Conservation (phyloP, 2,113 vertebrate species). For the Cynocephalus volans region DNA sequence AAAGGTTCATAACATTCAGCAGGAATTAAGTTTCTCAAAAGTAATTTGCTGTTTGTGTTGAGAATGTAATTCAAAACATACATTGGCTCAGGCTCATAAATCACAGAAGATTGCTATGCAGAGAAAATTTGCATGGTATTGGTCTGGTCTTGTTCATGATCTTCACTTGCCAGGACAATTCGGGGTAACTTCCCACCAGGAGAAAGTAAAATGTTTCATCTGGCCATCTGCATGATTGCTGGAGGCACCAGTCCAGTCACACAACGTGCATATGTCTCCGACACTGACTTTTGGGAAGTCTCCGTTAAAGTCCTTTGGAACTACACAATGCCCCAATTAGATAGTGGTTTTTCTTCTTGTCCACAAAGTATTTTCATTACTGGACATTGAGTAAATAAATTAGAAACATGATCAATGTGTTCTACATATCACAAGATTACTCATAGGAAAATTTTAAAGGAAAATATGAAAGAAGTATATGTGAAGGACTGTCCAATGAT, state of each 20-base stretch:
- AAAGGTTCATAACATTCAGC: neutral
- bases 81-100: neutral
- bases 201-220: neutral
- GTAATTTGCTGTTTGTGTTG: conserved; percentile 45
- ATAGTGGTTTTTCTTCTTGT: neutral
- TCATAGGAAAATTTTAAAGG: neutral
- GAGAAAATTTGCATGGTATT: neutral
- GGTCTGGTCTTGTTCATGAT: neutral
- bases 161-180: neutral
- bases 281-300: neutral
- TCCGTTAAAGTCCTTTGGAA: neutral
- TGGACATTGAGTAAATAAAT: neutral
- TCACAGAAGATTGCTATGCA: neutral
- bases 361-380: neutral
- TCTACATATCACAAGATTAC: neutral
- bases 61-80: conserved; percentile 45
- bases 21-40: conserved; percentile 44
- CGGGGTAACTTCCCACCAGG: neutral
- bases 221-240: rapidly evolving
- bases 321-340: neutral
- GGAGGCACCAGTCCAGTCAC: too few relatives aligned
- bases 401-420: neutral
- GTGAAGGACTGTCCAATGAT: neutral
- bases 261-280: neutral
- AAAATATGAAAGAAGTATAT: neutral